These are phyloP conservation scores for Xiphorhynchus erythropygius DNA, from an alignment of 2,797 vertebrate species.

Conservation along the genomic window DNA sequence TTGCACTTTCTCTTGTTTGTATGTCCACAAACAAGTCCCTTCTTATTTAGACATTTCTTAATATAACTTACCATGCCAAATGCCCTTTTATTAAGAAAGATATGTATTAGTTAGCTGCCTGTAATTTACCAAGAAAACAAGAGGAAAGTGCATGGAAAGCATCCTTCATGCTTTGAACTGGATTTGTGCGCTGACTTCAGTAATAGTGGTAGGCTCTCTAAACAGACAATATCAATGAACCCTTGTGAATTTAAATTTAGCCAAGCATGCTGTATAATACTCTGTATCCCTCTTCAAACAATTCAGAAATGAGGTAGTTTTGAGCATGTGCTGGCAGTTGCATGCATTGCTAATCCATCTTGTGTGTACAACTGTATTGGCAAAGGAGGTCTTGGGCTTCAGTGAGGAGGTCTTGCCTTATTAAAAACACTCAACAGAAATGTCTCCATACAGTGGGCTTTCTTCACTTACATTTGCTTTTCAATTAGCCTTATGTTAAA, in stretches of 20 bases:
- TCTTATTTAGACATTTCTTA: background rate
- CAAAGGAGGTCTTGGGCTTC: background rate
- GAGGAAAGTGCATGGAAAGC: background rate
- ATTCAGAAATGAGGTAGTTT: background rate
- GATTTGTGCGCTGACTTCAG: background rate
- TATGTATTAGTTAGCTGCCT: background rate
- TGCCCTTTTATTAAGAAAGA: background rate
- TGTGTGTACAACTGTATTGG: background rate
- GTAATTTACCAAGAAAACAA: background rate
- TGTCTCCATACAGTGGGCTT: background rate
- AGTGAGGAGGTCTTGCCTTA: background rate
- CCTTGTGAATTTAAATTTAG: background rate
- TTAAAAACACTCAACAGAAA: background rate
- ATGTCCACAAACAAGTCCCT: background rate
- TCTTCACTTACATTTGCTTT: background rate
- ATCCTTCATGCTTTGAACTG: background rate
- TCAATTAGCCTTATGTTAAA: background rate
- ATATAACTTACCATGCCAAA: accelerated
- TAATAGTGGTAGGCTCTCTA: background rate
- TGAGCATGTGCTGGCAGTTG: accelerated
- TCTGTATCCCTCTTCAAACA: background rate
- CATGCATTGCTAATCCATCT: background rate
- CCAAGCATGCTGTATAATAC: background rate
- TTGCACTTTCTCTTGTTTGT: background rate
- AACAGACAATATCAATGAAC: background rate